These are phyloP conservation scores for Galleria mellonella DNA, from an alignment of 1,140 invertebrate genomes.

Conservation along the genomic window DNA sequence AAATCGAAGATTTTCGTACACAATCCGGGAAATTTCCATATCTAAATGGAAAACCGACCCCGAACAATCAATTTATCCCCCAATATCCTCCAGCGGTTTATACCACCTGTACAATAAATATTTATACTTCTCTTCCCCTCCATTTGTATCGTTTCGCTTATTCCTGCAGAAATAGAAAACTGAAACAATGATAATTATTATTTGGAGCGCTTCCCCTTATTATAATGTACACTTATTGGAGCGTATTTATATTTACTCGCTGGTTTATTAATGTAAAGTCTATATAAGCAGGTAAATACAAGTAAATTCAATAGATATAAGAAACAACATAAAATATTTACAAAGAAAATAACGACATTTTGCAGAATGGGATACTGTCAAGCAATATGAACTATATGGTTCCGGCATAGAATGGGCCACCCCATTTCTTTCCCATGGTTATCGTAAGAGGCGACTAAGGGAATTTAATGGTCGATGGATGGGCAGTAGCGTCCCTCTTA, in stretches of 20 bases:
- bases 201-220: neutral
- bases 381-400: too few relatives aligned
- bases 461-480: too few relatives aligned
- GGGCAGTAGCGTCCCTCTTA: too few relatives aligned
- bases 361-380: too few relatives aligned
- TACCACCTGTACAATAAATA: constrained; percentile 74
- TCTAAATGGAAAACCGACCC: constrained; percentile 73
- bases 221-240: neutral
- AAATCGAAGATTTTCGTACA: constrained; percentile 70
- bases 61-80: constrained; percentile 72
- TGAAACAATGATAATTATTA: constrained; percentile 11
- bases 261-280: too few relatives aligned
- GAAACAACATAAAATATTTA: too few relatives aligned
- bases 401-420: too few relatives aligned
- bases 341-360: too few relatives aligned
- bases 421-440: too few relatives aligned
- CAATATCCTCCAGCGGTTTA: constrained; percentile 71
- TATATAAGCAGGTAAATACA: too few relatives aligned
- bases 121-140: constrained; percentile 56
- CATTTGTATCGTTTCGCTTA: constrained; percentile 46
- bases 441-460: too few relatives aligned
- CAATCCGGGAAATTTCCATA: constrained; percentile 72
- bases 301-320: too few relatives aligned
- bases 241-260: neutral
- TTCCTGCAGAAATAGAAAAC: constrained; percentile 26